Evolutionary conservation across 2,797 vertebrate genomes (phyloP).

Genomic region (Zalophus californianus): DNA sequence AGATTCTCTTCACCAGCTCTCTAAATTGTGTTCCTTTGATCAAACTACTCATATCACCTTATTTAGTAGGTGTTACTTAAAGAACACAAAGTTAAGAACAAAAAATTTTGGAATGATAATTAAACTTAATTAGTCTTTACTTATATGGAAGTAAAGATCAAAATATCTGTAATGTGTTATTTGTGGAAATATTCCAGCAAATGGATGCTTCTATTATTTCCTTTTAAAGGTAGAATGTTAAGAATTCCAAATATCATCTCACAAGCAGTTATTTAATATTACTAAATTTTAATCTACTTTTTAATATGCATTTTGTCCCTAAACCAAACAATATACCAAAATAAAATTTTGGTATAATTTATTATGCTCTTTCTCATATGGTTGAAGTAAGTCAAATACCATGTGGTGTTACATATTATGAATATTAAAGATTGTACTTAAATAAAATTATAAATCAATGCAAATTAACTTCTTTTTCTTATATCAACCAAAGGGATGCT

Average conservation of each 20-base stretch:
- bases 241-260: constrained; percentile 59
- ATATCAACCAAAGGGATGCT: constrained; percentile 30
- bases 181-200: constrained; percentile 50
- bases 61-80: constrained; percentile 13
- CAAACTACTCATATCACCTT: not conserved
- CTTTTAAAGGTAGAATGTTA: constrained; percentile 65
- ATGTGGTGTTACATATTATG: not conserved
- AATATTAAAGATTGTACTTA: constrained; percentile 56
- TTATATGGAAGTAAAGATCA: constrained; percentile 4
- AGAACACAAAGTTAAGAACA: not conserved
- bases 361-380: constrained; percentile 35
- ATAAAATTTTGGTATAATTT: not conserved
- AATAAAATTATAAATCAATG: constrained; percentile 63
- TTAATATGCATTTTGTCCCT: not conserved
- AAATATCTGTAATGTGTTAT: not conserved
- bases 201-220: constrained; percentile 35
- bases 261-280: constrained; percentile 49
- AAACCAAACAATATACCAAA: not conserved
- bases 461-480: constrained; percentile 62
- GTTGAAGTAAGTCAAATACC: constrained; percentile 30
- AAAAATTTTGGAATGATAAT: constrained; percentile 10
- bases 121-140: constrained; percentile 42
- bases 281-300: constrained; percentile 48
- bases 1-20: not conserved
- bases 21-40: constrained; percentile 32